phyloP scores from a whole-genome alignment of 2,113 vertebrate genomes.

The Prietella phreatophila region DNA sequence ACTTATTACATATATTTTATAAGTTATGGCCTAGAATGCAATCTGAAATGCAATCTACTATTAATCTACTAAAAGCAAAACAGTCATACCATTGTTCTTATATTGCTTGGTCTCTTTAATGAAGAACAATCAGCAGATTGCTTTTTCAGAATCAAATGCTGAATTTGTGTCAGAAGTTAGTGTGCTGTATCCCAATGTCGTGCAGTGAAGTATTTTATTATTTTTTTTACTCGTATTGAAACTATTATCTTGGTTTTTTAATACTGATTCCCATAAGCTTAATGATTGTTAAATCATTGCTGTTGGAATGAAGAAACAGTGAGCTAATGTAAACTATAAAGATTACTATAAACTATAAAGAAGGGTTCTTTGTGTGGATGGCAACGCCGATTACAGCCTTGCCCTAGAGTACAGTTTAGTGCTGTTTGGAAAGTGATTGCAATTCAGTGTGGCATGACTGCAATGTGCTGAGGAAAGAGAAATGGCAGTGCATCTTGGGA shows the following conservation, averaged over 20 bases:
- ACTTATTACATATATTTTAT: neutral
- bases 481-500: neutral
- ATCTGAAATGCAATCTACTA: neutral
- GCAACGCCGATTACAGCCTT: neutral
- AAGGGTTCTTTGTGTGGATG: neutral
- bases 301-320: neutral
- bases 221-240: neutral
- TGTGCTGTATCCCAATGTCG: neutral
- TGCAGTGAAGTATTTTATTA: neutral
- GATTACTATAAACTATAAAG: neutral
- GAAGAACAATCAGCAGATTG: neutral
- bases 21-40: neutral
- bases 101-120: neutral
- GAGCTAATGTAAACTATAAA: neutral
- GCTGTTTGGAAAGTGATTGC: neutral
- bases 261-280: neutral
- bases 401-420: neutral
- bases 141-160: neutral
- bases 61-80: neutral
- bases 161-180: neutral
- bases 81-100: neutral
- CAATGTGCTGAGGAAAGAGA: too few species aligned
- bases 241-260: neutral
- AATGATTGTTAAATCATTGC: neutral
- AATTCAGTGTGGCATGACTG: neutral